These are phyloP conservation scores for Horisme vitalbata DNA, from an alignment of 2,888 invertebrate genomes.

Conservation along the genomic window DNA sequence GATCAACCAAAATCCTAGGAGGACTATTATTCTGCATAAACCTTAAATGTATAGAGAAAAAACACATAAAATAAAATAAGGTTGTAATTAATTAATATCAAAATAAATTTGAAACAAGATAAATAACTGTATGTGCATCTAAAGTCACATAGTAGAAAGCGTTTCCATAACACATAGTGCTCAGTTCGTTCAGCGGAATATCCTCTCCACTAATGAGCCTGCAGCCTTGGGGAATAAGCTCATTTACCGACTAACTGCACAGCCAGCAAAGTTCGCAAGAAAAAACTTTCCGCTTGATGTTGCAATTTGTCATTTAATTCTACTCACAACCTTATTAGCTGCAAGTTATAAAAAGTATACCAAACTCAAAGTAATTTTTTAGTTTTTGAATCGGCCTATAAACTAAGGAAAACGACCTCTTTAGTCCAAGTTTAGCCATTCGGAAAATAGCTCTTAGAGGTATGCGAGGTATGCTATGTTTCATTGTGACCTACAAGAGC, in stretches of 20 bases:
- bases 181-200: constrained; percentile 44
- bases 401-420: background rate
- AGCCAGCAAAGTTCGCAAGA: constrained; percentile 33
- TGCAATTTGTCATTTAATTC: constrained; percentile 60
- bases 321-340: constrained; percentile 45
- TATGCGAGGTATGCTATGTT: constrained; percentile 31
- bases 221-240: constrained; percentile 67
- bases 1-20: too few relatives aligned
- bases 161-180: constrained; percentile 45
- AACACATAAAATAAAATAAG: too few relatives aligned
- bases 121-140: background rate
- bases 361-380: background rate
- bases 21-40: too few relatives aligned
- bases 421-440: constrained; percentile 29
- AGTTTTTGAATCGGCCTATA: background rate
- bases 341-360: background rate
- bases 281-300: constrained; percentile 25
- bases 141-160: constrained; percentile 15
- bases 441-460: constrained; percentile 33
- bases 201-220: constrained; percentile 61
- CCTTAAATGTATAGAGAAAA: too few relatives aligned
- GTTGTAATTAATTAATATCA: background rate
- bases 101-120: background rate
- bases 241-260: constrained; percentile 66
- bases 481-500: constrained; percentile 44